Conservation (phyloP, 2,888 invertebrate genomes). For the Microplitis manilae region DNA sequence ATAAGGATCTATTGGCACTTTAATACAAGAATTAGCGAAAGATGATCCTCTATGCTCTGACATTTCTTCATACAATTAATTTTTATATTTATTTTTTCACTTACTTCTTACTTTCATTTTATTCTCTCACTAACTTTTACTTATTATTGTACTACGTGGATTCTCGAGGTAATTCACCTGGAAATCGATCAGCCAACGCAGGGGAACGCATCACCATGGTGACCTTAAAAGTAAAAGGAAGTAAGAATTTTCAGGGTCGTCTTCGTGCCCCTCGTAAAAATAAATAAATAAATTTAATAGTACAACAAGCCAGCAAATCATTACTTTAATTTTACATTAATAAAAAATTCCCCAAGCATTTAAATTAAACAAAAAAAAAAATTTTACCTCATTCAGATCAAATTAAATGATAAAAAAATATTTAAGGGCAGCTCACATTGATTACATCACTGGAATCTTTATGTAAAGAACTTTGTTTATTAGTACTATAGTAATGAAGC, state of each 20-base stretch:
- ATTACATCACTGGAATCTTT: background rate
- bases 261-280: background rate
- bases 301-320: background rate
- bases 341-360: background rate
- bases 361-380: background rate
- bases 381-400: background rate
- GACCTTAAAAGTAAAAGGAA: constrained; percentile 44
- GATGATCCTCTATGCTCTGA: constrained; percentile 76
- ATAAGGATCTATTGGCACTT: constrained; percentile 81
- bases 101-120: constrained; percentile 20
- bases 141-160: constrained; percentile 5
- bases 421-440: background rate
- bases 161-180: constrained; percentile 39
- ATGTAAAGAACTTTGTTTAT: constrained; percentile 9
- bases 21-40: constrained; percentile 81
- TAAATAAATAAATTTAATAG: background rate
- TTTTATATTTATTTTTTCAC: constrained; percentile 16
- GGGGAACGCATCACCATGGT: constrained; percentile 53
- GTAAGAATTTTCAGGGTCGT: constrained; percentile 7
- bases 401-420: background rate
- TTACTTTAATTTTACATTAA: background rate
- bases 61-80: constrained; percentile 62
- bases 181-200: constrained; percentile 49
- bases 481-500: background rate
- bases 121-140: background rate